These are phyloP conservation scores for Hirtodrosophila trivittata DNA, from an alignment of 2,888 invertebrate genomes.

Conservation along the genomic window DNA sequence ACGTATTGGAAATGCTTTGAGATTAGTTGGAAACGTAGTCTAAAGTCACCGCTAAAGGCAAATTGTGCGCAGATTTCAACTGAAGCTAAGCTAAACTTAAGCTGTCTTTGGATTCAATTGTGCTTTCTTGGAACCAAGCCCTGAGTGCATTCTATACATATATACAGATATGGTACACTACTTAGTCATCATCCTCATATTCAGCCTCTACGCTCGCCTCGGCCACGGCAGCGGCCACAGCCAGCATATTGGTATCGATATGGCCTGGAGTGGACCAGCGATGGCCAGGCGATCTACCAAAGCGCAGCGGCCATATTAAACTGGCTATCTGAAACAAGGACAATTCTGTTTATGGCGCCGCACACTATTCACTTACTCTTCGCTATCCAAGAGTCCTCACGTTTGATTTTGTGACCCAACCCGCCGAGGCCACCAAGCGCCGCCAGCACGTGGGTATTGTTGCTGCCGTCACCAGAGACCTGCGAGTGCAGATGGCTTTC, in stretches of 20 bases:
- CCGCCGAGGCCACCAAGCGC: conserved; percentile 78
- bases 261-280: conserved; percentile 17
- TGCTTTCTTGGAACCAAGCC: too few relatives aligned
- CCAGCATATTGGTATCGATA: conserved; percentile 36
- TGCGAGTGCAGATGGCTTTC: conserved; percentile 82
- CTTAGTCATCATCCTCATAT: conserved; percentile 54
- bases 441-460: conserved; percentile 80
- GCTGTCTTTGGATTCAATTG: too few relatives aligned
- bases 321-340: conserved; percentile 62
- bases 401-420: conserved; percentile 82
- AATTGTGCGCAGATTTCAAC: too few relatives aligned
- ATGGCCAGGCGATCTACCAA: conserved; percentile 30
- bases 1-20: too few relatives aligned
- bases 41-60: too few relatives aligned
- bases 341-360: conserved; percentile 38
- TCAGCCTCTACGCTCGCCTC: conserved; percentile 60
- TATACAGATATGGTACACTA: not conserved
- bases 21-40: too few relatives aligned
- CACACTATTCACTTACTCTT: conserved; percentile 68
- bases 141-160: too few relatives aligned
- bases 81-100: too few relatives aligned
- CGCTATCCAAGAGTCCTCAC: conserved; percentile 83
- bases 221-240: conserved; percentile 66
- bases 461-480: conserved; percentile 78
- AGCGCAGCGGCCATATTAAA: conserved; percentile 19